Evolutionary conservation across 2,797 vertebrate genomes (phyloP), one percentile per base, ranked within the genome.

Genomic region (Anas acuta): DNA sequence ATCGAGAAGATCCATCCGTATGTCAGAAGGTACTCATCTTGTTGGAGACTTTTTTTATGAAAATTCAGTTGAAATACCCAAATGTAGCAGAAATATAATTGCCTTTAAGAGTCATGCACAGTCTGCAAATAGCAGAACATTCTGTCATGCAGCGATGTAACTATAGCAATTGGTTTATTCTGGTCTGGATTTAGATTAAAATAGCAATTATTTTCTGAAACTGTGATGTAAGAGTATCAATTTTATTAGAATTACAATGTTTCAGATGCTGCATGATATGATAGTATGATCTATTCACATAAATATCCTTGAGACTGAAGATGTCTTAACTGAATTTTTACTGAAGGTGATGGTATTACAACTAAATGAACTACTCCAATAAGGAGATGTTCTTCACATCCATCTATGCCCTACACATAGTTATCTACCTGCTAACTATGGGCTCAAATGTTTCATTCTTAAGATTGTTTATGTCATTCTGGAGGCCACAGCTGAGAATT

Each of bases 171-270:
- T 89, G 80, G 85, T 94, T 92, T 96, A 86, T 96, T 96, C 94
- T 95, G n/a, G 72, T 91, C 77, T 61, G 35, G 60, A 79, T 95
- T 96, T 84, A 95, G 33, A 67, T 94, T 95, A 93, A 96, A 96
- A 93, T 35, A 96, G 57, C 65, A 93, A 95, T 88, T 94, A 92
- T 85, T 96, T 96, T 93, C 62, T 94, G 64, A 91, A 95, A 95
- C 21, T 35, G 41, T 84, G 66, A 90, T 89, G 66, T 94, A 83
- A 94, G 83, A 94, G 58, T 90, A 93, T 82, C 58, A 89, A 43
- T 86, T 92, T 92, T 61, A 65, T 93, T 94, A 53, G 17, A 92
- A 61, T 77, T 79, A 60, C 84, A 90, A 65, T 47, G 15, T 43
- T 78, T 95, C 75, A 56, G 19, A 57, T 73, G 39, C 58, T 60